Evolutionary conservation across 2,888 invertebrate species (phyloP).

Genomic region (Drosophila paucipuncta): DNA sequence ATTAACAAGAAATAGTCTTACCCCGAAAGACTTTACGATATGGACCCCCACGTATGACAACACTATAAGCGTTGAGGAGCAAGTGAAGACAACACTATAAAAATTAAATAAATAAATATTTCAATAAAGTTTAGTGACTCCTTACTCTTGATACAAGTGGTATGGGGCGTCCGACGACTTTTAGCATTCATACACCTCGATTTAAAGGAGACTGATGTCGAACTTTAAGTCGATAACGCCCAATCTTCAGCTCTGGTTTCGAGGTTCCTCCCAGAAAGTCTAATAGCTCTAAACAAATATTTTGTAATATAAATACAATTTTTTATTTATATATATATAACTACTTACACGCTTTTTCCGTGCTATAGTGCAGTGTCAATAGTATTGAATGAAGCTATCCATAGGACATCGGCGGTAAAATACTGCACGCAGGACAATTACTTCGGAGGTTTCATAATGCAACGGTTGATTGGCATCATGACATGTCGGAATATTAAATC

Average conservation of each 20-base stretch:
- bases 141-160: conserved; percentile 1
- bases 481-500: background rate
- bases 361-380: conserved; percentile 54
- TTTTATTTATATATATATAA: too few relatives aligned
- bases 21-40: conserved; percentile 1
- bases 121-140: background rate
- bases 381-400: conserved; percentile 46
- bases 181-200: conserved; percentile 11
- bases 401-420: conserved; percentile 45
- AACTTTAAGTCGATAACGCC: conserved; percentile 34
- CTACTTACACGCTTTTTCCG: conserved; percentile 43
- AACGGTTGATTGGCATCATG: background rate
- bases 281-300: conserved; percentile 22
- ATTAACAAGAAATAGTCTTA: background rate
- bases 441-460: background rate
- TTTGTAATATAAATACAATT: background rate
- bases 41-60: background rate
- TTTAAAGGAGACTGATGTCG: conserved; percentile 32
- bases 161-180: background rate
- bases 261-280: conserved; percentile 42
- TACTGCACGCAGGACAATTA: background rate
- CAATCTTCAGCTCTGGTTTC: conserved; percentile 46
- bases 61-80: background rate
- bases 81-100: background rate
- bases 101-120: background rate